Base-by-base conservation (phyloP, 2,797 vertebrate species). In the Molossus alvarezi region DNA sequence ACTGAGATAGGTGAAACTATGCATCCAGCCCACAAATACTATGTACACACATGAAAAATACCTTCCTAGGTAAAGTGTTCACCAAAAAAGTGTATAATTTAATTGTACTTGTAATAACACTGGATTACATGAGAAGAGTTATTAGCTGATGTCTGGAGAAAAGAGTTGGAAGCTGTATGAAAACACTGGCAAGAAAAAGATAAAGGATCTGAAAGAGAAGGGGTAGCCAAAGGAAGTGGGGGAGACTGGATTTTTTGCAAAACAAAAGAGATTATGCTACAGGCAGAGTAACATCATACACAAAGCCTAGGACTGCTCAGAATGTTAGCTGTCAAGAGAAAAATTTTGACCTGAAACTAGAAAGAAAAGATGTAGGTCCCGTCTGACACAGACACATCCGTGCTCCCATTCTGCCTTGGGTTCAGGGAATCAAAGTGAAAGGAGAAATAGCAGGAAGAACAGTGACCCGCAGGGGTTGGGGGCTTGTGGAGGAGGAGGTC, bases 241-340 rank as follows among this genome's bases (percentile, higher is more conserved):
- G 27, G 15, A 82, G 1, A 62, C 33, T 72, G 20, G 20, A 48
- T 60, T 45, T 88, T 76, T 51, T 51, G 11, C 8, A 86, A 72
- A 96, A 71, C 9, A 95, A 88, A 83, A 5, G 48, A 65, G 23
- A 76, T 51, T 57, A 80, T 27, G 25, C 25, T 57, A 73, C 0
- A 67, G 10, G 21, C 17, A 79, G 60, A 41, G 10, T 12, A 21
- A 69, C 15, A 15, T 33, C 88, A 72, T 20, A 55, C 55, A 79
- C 23, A 57, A 81, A 69, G 14, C 45, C 25, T 51, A 23, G 55
- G 18, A 87, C 27, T 6, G 13, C 10, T 51, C 1, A 71, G 25
- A 79, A 62, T 55, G 69, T 14, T 17, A 67, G 8, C 64, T 95
- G 83, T 93, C 62, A 64, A 69, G 65, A 87, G 48, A 90, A 77